Percentiles rank a stretch among this genome's conserved stretches.
These are phyloP conservation scores for Aplysina aerophoba DNA, from an alignment of 37 sponge, comb jelly and placozoan species.

Conservation along the genomic window DNA sequence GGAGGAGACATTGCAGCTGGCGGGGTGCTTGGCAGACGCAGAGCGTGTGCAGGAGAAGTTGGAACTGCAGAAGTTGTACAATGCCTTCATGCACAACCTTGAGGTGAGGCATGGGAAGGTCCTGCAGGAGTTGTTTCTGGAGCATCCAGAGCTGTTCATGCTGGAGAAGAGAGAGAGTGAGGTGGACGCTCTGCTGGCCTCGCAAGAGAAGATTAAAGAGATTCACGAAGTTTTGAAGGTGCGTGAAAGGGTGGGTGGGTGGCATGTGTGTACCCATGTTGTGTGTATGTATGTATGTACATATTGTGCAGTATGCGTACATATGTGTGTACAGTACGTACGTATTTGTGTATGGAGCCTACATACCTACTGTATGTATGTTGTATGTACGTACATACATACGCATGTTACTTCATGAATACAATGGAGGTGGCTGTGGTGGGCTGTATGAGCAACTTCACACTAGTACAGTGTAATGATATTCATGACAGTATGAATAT, in stretches of 20 bases:
- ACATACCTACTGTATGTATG: not conserved
- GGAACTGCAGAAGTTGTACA: conserved; percentile 39
- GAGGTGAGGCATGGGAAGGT: conserved; percentile 52
- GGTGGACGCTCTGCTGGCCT: not conserved
- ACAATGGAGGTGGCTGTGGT: no score
- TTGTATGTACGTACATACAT: not conserved
- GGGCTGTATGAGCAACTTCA: no score
- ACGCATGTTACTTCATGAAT: no score
- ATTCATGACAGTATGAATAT: no score
- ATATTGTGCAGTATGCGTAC: not conserved
- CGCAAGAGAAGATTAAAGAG: not conserved
- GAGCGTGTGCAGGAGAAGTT: not conserved
- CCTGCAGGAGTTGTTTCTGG: conserved; percentile 69
- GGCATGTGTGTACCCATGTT: not conserved
- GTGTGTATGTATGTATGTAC: conserved; percentile 23
- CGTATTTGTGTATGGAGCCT: not conserved
- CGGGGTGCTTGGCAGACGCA: conserved; percentile 37
- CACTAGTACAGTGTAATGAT: no score
- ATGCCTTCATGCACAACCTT: conserved; percentile 49
- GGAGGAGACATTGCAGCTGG: conserved; percentile 36
- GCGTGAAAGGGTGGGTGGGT: not conserved
- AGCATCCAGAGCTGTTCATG: conserved; percentile 56
- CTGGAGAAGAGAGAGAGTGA: not conserved
- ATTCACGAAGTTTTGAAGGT: conserved; percentile 53
- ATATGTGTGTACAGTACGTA: not conserved